Conservation (phyloP, 2,888 invertebrate genomes). For the Octonoba sinensis region DNA sequence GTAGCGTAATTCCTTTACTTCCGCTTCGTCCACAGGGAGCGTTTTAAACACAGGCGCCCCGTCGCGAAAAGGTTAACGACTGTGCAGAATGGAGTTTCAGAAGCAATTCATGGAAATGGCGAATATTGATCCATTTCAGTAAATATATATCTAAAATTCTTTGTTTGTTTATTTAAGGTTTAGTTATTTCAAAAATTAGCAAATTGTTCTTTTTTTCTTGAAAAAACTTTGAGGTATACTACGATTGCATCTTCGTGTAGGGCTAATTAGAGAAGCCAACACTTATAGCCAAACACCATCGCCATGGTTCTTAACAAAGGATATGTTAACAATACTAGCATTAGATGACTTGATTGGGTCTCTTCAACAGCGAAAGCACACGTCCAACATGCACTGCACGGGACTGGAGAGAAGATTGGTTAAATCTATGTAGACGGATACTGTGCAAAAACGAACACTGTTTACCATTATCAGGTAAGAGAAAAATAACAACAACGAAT, state of each 20-base stretch:
- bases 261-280: slow-evolving; percentile 1
- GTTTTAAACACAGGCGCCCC: too few relatives aligned
- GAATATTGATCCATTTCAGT: too few relatives aligned
- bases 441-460: too few relatives aligned
- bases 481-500: too few relatives aligned
- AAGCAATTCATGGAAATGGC: too few relatives aligned
- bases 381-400: slow-evolving; percentile 5
- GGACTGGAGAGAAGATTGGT: not conserved
- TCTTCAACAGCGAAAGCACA: not conserved
- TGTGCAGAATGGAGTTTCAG: too few relatives aligned
- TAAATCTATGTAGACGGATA: slow-evolving; percentile 16
- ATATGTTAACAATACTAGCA: not conserved
- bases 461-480: not conserved
- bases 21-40: too few relatives aligned
- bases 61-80: too few relatives aligned
- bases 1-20: too few relatives aligned
- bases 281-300: slow-evolving; percentile 13
- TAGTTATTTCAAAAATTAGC: not conserved
- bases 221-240: not conserved
- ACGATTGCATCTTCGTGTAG: slow-evolving; percentile 20
- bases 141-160: too few relatives aligned
- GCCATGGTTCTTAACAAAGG: slow-evolving; percentile 1
- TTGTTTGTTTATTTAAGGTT: not conserved
- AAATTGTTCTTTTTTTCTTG: not conserved
- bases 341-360: slow-evolving; percentile 21